A percentile compares a stretch with the other conserved stretches of the same genome.
Evolutionary conservation across 2,888 invertebrate species (phyloP).

Genomic region (Flexamia atlantica): DNA sequence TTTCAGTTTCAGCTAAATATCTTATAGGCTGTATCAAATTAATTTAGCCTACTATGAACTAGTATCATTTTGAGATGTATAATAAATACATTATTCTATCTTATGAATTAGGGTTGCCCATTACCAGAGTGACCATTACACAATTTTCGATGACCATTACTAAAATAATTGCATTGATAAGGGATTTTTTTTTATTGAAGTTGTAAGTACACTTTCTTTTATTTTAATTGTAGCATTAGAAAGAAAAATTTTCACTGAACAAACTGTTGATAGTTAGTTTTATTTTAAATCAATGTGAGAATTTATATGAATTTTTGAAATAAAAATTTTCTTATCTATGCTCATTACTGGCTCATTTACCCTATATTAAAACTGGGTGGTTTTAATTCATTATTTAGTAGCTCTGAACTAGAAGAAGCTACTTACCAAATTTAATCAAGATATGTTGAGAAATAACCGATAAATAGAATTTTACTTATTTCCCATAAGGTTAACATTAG

Average conservation of each 20-base stretch:
- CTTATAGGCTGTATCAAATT: no score
- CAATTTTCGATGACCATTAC: not conserved
- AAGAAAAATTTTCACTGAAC: not conserved
- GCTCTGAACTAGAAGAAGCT: no score
- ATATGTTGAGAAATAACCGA: no score
- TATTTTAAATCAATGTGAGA: not conserved
- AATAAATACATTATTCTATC: not conserved
- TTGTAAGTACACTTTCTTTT: not conserved
- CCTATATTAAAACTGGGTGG: not conserved
- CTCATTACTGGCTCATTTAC: not conserved
- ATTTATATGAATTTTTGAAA: not conserved
- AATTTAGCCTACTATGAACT: no score
- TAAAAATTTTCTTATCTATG: not conserved
- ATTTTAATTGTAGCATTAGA: not conserved
- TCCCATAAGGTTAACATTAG: no score
- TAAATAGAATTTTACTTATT: no score
- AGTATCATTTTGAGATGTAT: not conserved
- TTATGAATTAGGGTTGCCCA: not conserved
- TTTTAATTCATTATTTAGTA: no score
- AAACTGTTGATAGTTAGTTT: not conserved
- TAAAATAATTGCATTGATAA: not conserved
- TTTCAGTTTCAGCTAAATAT: no score
- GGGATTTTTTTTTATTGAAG: not conserved
- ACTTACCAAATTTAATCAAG: no score
- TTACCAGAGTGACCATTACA: not conserved